These are phyloP conservation scores for Aramus guarauna DNA, from an alignment of 2,113 vertebrate genomes.

Conservation along the genomic window DNA sequence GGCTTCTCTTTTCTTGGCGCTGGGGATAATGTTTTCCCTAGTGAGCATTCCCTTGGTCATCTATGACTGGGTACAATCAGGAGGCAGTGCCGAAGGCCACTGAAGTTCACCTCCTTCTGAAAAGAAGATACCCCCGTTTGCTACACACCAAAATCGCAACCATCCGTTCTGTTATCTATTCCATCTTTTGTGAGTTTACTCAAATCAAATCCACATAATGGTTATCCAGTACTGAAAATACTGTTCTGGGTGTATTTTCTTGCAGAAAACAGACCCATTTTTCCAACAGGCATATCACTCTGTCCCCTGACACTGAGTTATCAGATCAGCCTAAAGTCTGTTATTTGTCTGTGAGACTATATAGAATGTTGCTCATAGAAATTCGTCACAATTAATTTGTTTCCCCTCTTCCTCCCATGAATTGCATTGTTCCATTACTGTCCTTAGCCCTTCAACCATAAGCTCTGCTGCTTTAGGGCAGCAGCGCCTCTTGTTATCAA, in stretches of 20 bases:
- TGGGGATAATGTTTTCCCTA: slow-evolving; percentile 77
- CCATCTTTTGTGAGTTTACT: slow-evolving; percentile 65
- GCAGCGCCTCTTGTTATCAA: background rate
- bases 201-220: slow-evolving; percentile 59
- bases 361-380: background rate
- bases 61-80: slow-evolving; percentile 78
- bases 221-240: slow-evolving; percentile 36
- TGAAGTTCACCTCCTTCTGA: slow-evolving; percentile 36
- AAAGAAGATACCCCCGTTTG: slow-evolving; percentile 10
- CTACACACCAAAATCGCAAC: slow-evolving; percentile 50
- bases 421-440: background rate
- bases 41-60: slow-evolving; percentile 82
- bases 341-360: background rate
- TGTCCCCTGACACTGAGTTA: background rate
- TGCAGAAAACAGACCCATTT: slow-evolving; percentile 40
- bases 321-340: slow-evolving; percentile 22
- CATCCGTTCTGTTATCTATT: slow-evolving; percentile 54
- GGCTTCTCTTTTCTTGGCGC: slow-evolving; percentile 74
- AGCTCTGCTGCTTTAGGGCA: background rate
- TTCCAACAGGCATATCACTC: background rate
- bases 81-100: slow-evolving; percentile 1
- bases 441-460: slow-evolving; percentile 19
- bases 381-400: background rate
- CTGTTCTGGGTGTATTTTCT: slow-evolving; percentile 17
- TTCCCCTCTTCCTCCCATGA: background rate